Conservation (phyloP, 2,888 invertebrate species). For the Notodonta dromedarius region DNA sequence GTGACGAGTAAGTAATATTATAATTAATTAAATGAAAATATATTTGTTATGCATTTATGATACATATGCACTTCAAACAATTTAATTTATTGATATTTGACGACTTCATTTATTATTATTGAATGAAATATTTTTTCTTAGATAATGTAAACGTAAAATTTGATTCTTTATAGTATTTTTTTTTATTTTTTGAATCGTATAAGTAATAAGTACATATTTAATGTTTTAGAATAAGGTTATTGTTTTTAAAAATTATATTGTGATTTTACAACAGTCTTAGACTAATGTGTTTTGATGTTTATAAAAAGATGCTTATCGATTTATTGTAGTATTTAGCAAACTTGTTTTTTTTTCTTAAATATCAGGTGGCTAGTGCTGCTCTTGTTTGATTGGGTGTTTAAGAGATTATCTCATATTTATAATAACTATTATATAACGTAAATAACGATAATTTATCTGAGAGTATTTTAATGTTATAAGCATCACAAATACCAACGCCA, state of each 20-base stretch:
- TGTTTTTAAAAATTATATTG: constrained; percentile 30
- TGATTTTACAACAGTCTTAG: constrained; percentile 36
- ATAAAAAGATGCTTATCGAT: constrained; percentile 22
- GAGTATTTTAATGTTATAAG: constrained; percentile 61
- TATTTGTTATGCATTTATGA: background rate
- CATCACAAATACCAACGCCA: constrained; percentile 53
- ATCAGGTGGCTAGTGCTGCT: constrained; percentile 63
- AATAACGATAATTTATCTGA: constrained; percentile 34
- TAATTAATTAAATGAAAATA: background rate
- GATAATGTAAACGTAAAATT: no score
- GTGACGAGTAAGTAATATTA: background rate
- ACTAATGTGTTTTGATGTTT: constrained; percentile 35
- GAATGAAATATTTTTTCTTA: no score
- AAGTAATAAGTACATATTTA: constrained; percentile 9
- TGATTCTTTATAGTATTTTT: no score
- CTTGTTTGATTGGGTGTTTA: constrained; percentile 54
- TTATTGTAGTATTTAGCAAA: constrained; percentile 24
- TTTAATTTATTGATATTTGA: no score
- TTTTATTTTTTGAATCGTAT: background rate
- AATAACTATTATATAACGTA: constrained; percentile 26
- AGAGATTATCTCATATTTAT: constrained; percentile 52
- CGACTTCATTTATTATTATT: background rate
- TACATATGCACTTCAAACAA: no score
- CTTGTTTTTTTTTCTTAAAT: constrained; percentile 36
- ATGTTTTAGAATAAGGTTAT: constrained; percentile 26